phyloP scores from a whole-genome alignment of 92 coral and sea anemone genomes.

The Epizoanthus illoricatus region DNA sequence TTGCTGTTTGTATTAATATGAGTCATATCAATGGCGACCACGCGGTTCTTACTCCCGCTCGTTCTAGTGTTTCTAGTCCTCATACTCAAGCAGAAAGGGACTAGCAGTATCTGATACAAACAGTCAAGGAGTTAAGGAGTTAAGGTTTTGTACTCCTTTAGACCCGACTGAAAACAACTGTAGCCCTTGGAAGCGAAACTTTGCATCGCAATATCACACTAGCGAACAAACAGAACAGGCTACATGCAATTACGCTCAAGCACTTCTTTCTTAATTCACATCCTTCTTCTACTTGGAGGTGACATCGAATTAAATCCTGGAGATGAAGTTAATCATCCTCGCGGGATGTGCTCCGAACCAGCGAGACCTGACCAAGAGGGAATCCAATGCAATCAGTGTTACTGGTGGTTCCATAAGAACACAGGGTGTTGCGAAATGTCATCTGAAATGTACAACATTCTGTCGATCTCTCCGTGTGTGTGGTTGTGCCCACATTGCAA shows the following conservation, averaged over 20 bases:
- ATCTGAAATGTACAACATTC: neutral
- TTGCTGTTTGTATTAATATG: too few species aligned
- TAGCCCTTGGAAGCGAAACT: slow-evolving; percentile 36
- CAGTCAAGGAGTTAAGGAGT: slow-evolving; percentile 28
- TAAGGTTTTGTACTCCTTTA: slow-evolving; percentile 40
- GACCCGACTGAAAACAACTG: slow-evolving; percentile 39
- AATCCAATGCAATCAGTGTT: slow-evolving; percentile 15
- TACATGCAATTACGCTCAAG: slow-evolving; percentile 20
- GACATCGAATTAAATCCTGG: slow-evolving; percentile 24
- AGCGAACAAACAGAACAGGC: slow-evolving; percentile 34
- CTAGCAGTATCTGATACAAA: slow-evolving; percentile 20
- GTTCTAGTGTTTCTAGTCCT: slow-evolving; percentile 46
- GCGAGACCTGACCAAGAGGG: slow-evolving; percentile 14
- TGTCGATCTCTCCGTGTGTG: too few species aligned
- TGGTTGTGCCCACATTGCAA: too few species aligned
- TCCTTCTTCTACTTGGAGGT: slow-evolving; percentile 1
- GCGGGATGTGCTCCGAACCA: slow-evolving; percentile 3
- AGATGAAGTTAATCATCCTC: neutral
- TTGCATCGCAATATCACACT: slow-evolving; percentile 35
- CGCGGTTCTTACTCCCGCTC: slow-evolving; percentile 46
- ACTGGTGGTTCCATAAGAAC: slow-evolving; percentile 25
- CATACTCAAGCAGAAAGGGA: slow-evolving; percentile 23
- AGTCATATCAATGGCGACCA: slow-evolving; percentile 35
- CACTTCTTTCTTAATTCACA: neutral
- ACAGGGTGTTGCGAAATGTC: slow-evolving; percentile 1